Evolutionary conservation across 2,113 vertebrate genomes (phyloP).

Genomic region (Otus sunia): DNA sequence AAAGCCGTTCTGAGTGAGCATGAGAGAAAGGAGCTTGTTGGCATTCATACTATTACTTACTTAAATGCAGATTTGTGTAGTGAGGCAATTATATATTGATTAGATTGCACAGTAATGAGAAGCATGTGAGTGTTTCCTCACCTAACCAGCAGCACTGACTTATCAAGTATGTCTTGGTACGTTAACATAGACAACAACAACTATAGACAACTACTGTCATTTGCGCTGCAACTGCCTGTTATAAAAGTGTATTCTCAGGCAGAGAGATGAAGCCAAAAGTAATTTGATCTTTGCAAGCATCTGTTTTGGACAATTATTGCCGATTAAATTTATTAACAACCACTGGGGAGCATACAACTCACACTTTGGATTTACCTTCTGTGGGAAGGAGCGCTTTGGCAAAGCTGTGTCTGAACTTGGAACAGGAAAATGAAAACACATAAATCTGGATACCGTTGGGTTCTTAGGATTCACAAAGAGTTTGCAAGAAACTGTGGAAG

Average conservation of each 20-base stretch:
- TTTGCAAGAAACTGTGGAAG: neutral
- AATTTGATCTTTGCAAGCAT: neutral
- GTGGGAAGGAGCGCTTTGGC: neutral
- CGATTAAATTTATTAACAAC: conserved; percentile 3
- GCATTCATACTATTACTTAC: neutral
- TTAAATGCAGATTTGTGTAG: neutral
- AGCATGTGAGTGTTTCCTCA: neutral
- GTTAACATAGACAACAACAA: neutral
- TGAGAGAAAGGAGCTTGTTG: neutral
- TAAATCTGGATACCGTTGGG: neutral
- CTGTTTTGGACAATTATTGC: neutral
- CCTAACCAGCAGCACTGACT: neutral
- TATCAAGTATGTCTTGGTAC: neutral
- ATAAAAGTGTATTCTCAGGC: neutral
- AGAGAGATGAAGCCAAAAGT: neutral
- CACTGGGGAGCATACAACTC: neutral
- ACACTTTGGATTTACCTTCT: neutral
- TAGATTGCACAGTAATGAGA: neutral
- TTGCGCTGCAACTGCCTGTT: neutral
- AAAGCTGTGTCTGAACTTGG: neutral
- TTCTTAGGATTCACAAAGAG: neutral
- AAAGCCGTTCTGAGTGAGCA: neutral
- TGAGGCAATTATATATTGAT: neutral
- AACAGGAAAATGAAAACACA: neutral
- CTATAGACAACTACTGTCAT: neutral